Base-by-base conservation (phyloP, 1,140 invertebrate species). In the Sinonovacula constricta region DNA sequence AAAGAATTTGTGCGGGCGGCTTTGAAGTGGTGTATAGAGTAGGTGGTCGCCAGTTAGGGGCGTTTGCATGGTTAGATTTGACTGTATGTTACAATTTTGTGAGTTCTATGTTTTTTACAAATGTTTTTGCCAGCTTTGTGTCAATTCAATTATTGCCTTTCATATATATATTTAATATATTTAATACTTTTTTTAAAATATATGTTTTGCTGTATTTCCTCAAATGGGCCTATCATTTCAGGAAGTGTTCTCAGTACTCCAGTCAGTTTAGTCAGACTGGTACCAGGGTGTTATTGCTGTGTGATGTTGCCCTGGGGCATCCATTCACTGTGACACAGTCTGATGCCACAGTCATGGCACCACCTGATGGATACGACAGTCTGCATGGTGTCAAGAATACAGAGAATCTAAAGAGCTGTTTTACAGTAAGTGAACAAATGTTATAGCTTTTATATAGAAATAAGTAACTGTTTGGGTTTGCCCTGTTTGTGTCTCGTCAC, bases 281-380 rank as follows among this genome's bases (percentile, higher is more conserved):
- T 14, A 81, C 81, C 30, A 62, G 88, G 22, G 63, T 91, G 30
- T 69, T 91, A 78, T 59, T 89, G 51, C 51, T 91, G 0, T 82
- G 74, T 80, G 86, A 91, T 62, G 91, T 91, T 18, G 87, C 88
- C 22, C 74, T 91, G 15, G 91, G 91, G 34, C 70, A 83, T 2
- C 79, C 69, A 45, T 80, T 63, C 56, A 79, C 86, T n/a, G 78
- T 69, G n/a, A 80, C 49, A 14, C 76, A 71, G n/a, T 45, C 77
- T 26, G 59, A 86, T 51, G 45, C 60, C 3, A 69, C 67, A 15
- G 78, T 90, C 24, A 85, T 30, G 30, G 54, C 60, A 26, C 81
- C 89, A 54, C 90, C 90, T 51, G 70, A 81, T 49, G 90, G 88
- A 3, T 91, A 86, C 80, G 56, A 91, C 72, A 90, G 90, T 65